Conservation (phyloP, 2,888 invertebrate genomes). For the Dexiosoma caninum region DNA sequence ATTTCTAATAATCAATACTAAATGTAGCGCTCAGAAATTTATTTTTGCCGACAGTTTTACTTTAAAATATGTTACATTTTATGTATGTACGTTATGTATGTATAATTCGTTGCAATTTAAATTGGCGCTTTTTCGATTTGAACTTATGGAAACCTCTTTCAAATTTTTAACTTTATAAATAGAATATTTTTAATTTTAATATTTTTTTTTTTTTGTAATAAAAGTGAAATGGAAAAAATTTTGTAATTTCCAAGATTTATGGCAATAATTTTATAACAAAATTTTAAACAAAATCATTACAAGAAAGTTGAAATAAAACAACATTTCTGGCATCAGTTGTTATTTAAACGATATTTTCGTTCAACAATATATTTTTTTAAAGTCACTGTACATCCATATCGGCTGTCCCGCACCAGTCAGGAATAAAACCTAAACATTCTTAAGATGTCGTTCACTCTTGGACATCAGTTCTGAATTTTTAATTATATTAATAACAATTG, state of each 20-base stretch:
- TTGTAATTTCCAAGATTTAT: conserved; percentile 37
- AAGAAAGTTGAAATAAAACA: too few species aligned
- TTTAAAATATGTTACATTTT: background rate
- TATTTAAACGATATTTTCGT: too few species aligned
- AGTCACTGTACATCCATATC: too few species aligned
- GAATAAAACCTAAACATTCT: too few species aligned
- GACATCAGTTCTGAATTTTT: too few species aligned
- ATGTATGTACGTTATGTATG: too few species aligned
- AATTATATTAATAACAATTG: too few species aligned
- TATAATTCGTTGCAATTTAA: conserved; percentile 7
- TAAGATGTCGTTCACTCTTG: too few species aligned
- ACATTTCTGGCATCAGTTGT: too few species aligned
- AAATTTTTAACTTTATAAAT: conserved; percentile 16
- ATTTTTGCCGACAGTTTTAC: background rate
- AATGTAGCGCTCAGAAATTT: background rate
- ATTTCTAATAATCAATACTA: background rate
- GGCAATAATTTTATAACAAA: conserved; percentile 10
- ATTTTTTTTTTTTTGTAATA: background rate
- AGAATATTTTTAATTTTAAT: too few species aligned
- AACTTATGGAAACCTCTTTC: conserved; percentile 1
- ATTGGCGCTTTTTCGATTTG: conserved; percentile 22
- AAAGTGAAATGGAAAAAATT: conserved; percentile 16
- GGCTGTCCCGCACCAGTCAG: too few species aligned
- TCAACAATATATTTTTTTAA: too few species aligned
- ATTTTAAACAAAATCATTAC: background rate